Conservation (phyloP, 2,888 invertebrate species). For the Muscina levida region DNA sequence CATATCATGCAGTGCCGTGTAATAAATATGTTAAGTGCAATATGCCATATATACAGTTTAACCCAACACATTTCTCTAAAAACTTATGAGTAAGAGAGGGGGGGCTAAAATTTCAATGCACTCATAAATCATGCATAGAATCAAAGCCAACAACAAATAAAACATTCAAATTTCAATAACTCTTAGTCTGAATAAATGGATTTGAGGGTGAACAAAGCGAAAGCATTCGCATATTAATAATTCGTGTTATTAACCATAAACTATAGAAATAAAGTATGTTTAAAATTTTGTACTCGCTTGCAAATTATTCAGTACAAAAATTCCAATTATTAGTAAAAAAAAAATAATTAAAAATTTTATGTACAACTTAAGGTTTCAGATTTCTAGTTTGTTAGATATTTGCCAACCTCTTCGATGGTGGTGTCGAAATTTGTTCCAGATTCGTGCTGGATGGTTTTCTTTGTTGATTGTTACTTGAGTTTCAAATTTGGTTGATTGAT, state of each 20-base stretch:
- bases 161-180: no score
- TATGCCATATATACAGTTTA: slow-evolving; percentile 3
- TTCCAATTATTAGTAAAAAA: slow-evolving; percentile 13
- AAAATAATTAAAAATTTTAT: slow-evolving; percentile 21
- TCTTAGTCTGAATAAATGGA: no score
- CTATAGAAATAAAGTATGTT: not conserved
- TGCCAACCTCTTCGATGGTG: slow-evolving; percentile 79
- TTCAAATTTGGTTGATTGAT: slow-evolving; percentile 42
- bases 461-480: slow-evolving; percentile 64
- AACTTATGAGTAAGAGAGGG: not conserved
- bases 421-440: slow-evolving; percentile 78
- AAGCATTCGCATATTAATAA: not conserved
- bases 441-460: slow-evolving; percentile 78
- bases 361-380: not conserved
- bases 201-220: not conserved
- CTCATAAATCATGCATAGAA: slow-evolving; percentile 63
- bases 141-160: slow-evolving; percentile 22
- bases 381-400: slow-evolving; percentile 31
- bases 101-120: slow-evolving; percentile 17
- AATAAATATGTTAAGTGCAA: slow-evolving; percentile 17
- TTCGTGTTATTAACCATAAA: slow-evolving; percentile 14
- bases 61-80: slow-evolving; percentile 3
- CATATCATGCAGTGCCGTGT: not conserved
- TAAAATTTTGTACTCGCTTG: slow-evolving; percentile 7
- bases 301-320: slow-evolving; percentile 18